Evolutionary conservation across 2,888 invertebrate species (phyloP).

Genomic region (Eretmocerus hayati): DNA sequence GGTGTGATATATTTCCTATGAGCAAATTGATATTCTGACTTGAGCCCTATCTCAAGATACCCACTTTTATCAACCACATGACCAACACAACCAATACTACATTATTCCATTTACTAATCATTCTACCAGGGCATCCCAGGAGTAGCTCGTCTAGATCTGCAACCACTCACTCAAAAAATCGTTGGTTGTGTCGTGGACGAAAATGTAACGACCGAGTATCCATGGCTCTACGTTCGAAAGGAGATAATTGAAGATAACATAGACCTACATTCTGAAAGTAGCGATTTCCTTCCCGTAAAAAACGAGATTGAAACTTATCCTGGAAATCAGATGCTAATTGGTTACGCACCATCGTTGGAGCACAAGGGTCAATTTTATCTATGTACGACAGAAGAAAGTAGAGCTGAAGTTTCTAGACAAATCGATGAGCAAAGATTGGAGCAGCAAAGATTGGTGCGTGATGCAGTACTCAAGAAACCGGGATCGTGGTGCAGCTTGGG

Average conservation of each 20-base stretch:
- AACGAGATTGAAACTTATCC: conserved; percentile 43
- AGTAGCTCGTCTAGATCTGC: conserved; percentile 51
- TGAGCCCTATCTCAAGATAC: no score
- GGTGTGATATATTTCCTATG: no score
- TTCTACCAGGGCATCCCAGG: conserved; percentile 45
- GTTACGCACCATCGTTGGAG: conserved; percentile 60
- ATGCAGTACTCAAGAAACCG: conserved; percentile 53
- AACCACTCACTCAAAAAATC: conserved; percentile 55
- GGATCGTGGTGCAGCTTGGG: conserved; percentile 58
- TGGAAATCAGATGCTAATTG: conserved; percentile 50
- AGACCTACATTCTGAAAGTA: conserved; percentile 51
- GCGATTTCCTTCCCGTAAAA: conserved; percentile 48
- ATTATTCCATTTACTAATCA: no score
- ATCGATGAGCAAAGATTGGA: conserved; percentile 31
- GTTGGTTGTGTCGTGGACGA: conserved; percentile 61
- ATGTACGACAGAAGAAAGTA: conserved; percentile 55
- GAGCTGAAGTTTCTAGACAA: conserved; percentile 47
- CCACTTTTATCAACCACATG: no score
- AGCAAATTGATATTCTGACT: no score
- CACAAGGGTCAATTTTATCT: conserved; percentile 64
- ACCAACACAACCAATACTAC: no score
- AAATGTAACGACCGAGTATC: conserved; percentile 65
- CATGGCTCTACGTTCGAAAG: conserved; percentile 63
- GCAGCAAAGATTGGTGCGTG: conserved; percentile 42
- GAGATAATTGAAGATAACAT: conserved; percentile 58